Evolutionary conservation across 2,113 vertebrate species (phyloP).

Genomic region (Pelecanus crispus): DNA sequence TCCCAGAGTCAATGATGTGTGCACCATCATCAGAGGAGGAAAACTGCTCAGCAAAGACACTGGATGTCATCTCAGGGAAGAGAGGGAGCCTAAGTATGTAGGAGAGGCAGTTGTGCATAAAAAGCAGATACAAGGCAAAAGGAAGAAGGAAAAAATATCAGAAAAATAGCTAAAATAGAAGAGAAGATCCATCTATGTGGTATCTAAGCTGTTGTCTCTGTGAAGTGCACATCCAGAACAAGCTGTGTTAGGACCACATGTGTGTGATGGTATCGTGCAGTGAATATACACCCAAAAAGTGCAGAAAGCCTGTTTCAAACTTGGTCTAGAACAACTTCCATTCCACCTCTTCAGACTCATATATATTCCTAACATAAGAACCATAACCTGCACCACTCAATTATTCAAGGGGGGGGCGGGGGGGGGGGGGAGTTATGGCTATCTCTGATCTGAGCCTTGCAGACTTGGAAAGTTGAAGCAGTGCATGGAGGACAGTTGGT

Average conservation of each 20-base stretch:
- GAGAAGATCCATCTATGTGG: neutral
- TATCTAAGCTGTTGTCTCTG: neutral
- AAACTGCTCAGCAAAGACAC: neutral
- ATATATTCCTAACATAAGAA: neutral
- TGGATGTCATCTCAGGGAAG: neutral
- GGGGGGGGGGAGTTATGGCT: too few relatives aligned
- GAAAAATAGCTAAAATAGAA: neutral
- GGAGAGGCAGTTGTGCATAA: neutral
- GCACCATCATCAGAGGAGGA: neutral
- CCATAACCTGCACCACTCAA: neutral
- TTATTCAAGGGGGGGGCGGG: too few relatives aligned
- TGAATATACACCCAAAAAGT: neutral
- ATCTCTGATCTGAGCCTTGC: neutral
- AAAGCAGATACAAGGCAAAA: neutral
- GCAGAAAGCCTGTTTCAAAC: neutral
- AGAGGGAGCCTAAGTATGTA: neutral
- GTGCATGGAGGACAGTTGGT: neutral
- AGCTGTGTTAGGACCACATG: neutral
- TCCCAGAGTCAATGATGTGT: neutral
- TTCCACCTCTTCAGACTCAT: neutral
- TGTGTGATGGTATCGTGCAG: neutral
- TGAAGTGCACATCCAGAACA: neutral
- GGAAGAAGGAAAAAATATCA: neutral
- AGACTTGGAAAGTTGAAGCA: neutral
- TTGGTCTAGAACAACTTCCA: neutral